phyloP scores from a whole-genome alignment of 1,140 invertebrate species.

The Ephestia elutella region DNA sequence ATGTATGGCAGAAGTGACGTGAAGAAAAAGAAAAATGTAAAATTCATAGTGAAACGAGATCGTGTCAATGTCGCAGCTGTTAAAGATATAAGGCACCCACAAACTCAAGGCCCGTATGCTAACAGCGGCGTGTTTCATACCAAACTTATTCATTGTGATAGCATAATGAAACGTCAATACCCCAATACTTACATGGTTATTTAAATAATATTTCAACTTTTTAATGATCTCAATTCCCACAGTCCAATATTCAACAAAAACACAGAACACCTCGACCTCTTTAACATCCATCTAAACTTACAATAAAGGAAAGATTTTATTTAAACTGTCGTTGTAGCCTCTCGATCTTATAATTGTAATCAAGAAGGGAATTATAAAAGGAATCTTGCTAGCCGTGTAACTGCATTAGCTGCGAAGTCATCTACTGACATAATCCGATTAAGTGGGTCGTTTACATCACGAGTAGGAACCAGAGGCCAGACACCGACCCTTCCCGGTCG shows the following conservation, averaged over 20 bases:
- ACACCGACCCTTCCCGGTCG: constrained; percentile 9
- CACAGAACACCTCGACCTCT: too few relatives aligned
- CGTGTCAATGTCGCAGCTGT: not conserved
- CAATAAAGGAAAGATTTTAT: too few relatives aligned
- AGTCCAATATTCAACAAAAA: too few relatives aligned
- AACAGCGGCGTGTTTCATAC: constrained; percentile 12
- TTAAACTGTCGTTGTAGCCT: too few relatives aligned
- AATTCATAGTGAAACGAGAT: not conserved
- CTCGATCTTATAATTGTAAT: too few relatives aligned
- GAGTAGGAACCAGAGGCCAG: not conserved
- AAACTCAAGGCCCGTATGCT: constrained; percentile 11
- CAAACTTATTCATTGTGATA: not conserved
- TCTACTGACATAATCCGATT: not conserved
- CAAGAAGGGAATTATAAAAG: too few relatives aligned
- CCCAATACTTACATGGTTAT: too few relatives aligned
- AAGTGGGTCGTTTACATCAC: not conserved
- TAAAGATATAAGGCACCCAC: not conserved
- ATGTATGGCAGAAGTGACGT: constrained; percentile 20
- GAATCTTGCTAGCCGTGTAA: too few relatives aligned
- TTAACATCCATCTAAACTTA: too few relatives aligned
- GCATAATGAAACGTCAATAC: not conserved
- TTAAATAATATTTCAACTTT: too few relatives aligned
- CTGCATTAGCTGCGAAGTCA: not conserved
- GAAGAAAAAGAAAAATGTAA: not conserved
- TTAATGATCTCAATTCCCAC: too few relatives aligned